Conservation (phyloP, 2,888 invertebrate species). For the Xanthostigma xanthostigma region DNA sequence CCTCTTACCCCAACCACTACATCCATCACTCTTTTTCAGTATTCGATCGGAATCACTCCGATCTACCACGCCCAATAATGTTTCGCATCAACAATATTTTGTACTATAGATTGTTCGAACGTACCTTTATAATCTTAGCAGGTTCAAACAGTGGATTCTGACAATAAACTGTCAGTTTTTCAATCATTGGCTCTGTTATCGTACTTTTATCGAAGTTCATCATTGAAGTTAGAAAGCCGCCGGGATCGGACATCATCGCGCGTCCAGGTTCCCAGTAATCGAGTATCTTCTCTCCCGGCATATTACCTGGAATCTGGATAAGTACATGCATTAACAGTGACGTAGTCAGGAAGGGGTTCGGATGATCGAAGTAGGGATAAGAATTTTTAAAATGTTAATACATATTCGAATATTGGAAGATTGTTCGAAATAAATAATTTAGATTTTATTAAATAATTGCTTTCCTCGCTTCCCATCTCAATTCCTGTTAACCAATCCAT, state of each 20-base stretch:
- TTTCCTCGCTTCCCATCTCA: too few species aligned
- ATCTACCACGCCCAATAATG: too few species aligned
- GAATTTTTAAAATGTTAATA: not conserved
- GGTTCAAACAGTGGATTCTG: constrained; percentile 69
- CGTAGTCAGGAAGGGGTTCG: too few species aligned
- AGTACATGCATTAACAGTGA: too few species aligned
- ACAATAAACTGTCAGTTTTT: constrained; percentile 63
- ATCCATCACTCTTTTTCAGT: too few species aligned
- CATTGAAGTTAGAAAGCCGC: constrained; percentile 64
- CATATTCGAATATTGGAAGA: not conserved
- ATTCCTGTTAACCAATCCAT: not conserved
- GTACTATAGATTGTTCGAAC: not conserved
- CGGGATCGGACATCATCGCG: constrained; percentile 65
- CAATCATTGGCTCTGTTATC: constrained; percentile 66
- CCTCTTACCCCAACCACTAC: too few species aligned
- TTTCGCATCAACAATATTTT: too few species aligned
- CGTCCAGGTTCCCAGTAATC: constrained; percentile 88
- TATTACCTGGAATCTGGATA: constrained; percentile 39
- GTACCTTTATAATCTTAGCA: constrained; percentile 52
- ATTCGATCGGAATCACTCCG: too few species aligned
- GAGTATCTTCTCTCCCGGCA: constrained; percentile 63
- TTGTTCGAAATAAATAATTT: too few species aligned
- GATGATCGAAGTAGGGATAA: too few species aligned
- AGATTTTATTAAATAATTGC: too few species aligned
- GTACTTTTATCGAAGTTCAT: constrained; percentile 80